Evolutionary conservation across 2,888 invertebrate species (phyloP), one percentile per base, ranked within the genome.

Genomic region (Leptogaster cylindrica): DNA sequence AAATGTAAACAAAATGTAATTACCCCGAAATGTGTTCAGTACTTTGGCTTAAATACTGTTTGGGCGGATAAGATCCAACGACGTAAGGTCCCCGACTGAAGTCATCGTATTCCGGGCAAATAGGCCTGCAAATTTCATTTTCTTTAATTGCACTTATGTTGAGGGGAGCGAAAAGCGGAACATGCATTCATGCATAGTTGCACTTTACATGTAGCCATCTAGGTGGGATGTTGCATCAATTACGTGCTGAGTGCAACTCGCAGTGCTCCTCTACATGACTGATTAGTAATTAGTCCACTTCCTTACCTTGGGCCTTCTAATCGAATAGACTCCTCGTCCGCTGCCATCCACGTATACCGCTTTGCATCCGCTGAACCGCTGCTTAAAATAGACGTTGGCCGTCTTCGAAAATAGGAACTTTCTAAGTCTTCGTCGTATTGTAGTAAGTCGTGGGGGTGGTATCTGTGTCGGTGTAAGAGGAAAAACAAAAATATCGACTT

Each of bases 361-460:
- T 88, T 88, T 74, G 89, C 88, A 83, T 90, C 89, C 74, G 71
- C 51, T 75, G 67, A 69, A 23, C 76, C 85, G 72, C 86, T 86
- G 75, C 87, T 87, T 81, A 89, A 87, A 76, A 89, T 88, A 69
- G 89, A 88, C 73, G 88, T 89, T 69, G 90, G 90, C 77, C 92
- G 86, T 72, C 91, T 84, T 66, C 91, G 86, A 82, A 92, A 91
- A 84, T 92, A 92, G 75, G 91, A 90, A 81, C 87, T 89, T 77
- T 90, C 89, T 81, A 89, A 80, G 77, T 91, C 90, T 79, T 89
- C 87, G 73, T 89, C 89, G 76, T 89, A 84, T 74, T 84, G 83
- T 73, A 84, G 85, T 73, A 87, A 81, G 78, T 87, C 87, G 66
- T 87, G 82, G 44, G 85, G 84, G 68, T 85, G 68, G 48, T 71